Conservation (phyloP, 2,797 vertebrate species). For the Sebastes oblongus region DNA sequence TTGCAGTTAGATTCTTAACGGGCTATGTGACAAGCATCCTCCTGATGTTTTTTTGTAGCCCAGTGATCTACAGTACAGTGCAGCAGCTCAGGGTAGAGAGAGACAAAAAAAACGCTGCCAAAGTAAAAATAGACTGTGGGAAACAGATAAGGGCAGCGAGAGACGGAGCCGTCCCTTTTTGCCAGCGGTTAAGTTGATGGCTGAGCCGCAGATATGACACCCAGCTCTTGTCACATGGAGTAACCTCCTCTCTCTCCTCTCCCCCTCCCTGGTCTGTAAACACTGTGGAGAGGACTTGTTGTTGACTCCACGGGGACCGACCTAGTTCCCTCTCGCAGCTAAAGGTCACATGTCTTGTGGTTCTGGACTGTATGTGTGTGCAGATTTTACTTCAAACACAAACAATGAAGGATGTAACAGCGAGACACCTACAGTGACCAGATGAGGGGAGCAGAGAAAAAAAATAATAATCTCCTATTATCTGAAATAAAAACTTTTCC, state of each 20-base stretch:
- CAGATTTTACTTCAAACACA: slow-evolving; percentile 26
- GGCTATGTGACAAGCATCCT: slow-evolving; percentile 12
- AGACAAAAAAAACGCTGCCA: not conserved
- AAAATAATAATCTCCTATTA: not conserved
- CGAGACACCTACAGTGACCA: slow-evolving; percentile 15
- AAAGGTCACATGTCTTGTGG: slow-evolving; percentile 57
- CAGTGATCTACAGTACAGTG: slow-evolving; percentile 2
- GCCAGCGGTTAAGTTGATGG: slow-evolving; percentile 45
- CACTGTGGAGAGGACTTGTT: slow-evolving; percentile 51
- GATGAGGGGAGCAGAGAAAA: not conserved
- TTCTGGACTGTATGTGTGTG: slow-evolving; percentile 9
- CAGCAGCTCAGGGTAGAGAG: not conserved
- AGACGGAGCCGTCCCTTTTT: slow-evolving; percentile 29
- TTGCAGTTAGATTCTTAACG: not conserved
- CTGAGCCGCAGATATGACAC: slow-evolving; percentile 49
- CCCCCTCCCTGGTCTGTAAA: slow-evolving; percentile 6
- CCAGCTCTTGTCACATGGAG: slow-evolving; percentile 53
- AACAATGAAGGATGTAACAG: slow-evolving; percentile 32
- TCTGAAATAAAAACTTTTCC: not conserved
- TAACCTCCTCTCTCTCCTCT: not conserved
- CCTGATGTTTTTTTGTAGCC: not conserved
- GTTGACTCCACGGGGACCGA: slow-evolving; percentile 54
- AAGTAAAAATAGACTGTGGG: slow-evolving; percentile 68
- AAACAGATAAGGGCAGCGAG: slow-evolving; percentile 50
- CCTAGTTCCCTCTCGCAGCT: slow-evolving; percentile 63